Percentiles rank a stretch among this genome's conserved stretches.
Conservation (phyloP, 2,113 vertebrate genomes). For the Amphiprion ocellaris region DNA sequence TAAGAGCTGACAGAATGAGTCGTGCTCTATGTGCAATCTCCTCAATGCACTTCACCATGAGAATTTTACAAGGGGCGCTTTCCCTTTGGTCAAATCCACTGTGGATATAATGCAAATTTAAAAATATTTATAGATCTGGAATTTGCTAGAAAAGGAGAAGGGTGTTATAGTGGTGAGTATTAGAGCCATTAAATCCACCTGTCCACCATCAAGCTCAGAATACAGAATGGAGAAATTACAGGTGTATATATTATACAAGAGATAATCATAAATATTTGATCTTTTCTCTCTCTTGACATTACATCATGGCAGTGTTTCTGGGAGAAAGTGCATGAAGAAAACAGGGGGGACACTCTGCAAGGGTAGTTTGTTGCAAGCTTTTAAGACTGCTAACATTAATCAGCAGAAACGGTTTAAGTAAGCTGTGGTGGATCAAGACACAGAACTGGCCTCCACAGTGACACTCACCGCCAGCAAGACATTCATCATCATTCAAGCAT, state of each 20-base stretch:
- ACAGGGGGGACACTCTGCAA: conserved; percentile 12
- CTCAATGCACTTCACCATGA: neutral
- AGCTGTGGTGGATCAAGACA: neutral
- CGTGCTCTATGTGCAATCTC: too few species aligned
- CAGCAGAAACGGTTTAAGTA: too few species aligned
- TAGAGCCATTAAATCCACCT: conserved; percentile 32
- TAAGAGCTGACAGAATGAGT: neutral
- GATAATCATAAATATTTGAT: conserved; percentile 75
- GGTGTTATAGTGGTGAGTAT: conserved; percentile 1
- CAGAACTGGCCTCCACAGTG: neutral
- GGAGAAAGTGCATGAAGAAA: conserved; percentile 15
- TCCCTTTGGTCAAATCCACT: neutral
- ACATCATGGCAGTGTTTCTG: conserved; percentile 60
- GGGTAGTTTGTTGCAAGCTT: conserved; percentile 3
- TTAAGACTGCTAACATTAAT: neutral
- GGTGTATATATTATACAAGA: conserved; percentile 73
- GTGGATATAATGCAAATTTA: neutral
- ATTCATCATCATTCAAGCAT: too few species aligned
- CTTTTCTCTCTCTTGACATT: conserved; percentile 57
- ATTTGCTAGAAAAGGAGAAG: neutral
- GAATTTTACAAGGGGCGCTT: neutral
- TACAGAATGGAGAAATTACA: conserved; percentile 26
- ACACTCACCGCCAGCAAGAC: too few species aligned
- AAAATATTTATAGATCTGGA: conserved; percentile 6
- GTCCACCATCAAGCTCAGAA: conserved; percentile 1